Base-by-base conservation (phyloP, 2,888 invertebrate genomes). In the Philaethria dido region DNA sequence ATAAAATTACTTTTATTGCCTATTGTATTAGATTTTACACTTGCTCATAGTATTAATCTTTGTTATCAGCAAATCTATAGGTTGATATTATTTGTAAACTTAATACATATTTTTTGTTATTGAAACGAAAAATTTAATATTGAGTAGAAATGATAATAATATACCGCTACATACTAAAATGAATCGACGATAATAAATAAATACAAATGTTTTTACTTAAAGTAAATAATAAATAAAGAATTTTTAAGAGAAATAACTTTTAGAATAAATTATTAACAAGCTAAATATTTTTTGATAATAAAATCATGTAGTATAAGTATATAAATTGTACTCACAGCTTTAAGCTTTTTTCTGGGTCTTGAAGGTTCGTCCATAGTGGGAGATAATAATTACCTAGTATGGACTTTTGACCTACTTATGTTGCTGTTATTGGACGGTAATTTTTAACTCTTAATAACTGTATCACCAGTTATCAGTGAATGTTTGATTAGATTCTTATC, bases 341-440 rank as follows among this genome's bases (percentile, higher is more conserved):
- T 92, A 0, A 92, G 78, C 80, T 92, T 92, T 75, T 92, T 92
- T 76, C 87, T 90, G 2, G 89, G 86, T 74, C 84, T 86, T 5
- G 89, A 88, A 47, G 88, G 85, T 73, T 83, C 91, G 50, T 92
- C 92, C 88, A 90, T 84, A 64, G 29, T 62, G 18, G 22, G 1
- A 13, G 36, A 42, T 39, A 39, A 42, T 39, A 14, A 42, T 14
- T 39, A 8, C 0, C 36, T 48, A 47, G 42, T 57, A 42, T 0
- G 5, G 22, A 57, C 22, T 55, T 54, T 36, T 66, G 66, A 62
- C 66, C 62, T 54, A 66, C 39, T 66, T 54, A 16, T 20, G 13
- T 33, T n/a, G 29, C 6, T 36, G 13, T 5, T 22, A 1, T 3
- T 55, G 1, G 57, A 16, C 9, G n/a, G 6, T 25, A n/a, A 22